Evolutionary conservation across 2,888 invertebrate genomes (phyloP).

Genomic region (Drosophila neutralis): DNA sequence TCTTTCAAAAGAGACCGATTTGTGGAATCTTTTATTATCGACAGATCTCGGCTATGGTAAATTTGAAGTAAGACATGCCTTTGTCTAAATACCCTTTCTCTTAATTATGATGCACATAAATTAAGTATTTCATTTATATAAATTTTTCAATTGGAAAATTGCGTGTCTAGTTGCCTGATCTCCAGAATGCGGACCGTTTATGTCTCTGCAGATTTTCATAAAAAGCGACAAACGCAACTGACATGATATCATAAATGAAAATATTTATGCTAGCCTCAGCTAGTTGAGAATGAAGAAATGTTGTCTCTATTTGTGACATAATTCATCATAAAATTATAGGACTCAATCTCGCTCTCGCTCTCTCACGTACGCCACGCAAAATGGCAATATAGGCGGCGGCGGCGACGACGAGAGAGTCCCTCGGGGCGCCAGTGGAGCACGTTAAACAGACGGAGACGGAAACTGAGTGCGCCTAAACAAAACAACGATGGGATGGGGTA

Average conservation of each 20-base stretch:
- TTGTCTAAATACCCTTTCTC: background rate
- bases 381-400: constrained; percentile 47
- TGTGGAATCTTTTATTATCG: background rate
- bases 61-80: background rate
- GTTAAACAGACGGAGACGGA: constrained; percentile 21
- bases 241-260: background rate
- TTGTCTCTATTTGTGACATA: constrained; percentile 16
- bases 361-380: constrained; percentile 31
- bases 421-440: constrained; percentile 44
- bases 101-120: background rate
- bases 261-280: background rate
- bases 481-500: background rate
- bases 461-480: background rate
- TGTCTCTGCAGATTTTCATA: background rate
- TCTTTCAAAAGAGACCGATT: background rate
- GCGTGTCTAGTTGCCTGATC: background rate
- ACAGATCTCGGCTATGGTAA: background rate
- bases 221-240: background rate
- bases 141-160: background rate
- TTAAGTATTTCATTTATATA: background rate
- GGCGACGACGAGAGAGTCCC: constrained; percentile 29
- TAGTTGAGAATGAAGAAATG: background rate
- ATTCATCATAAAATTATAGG: constrained; percentile 15
- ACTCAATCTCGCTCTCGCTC: constrained; percentile 14
- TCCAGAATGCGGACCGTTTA: background rate